Conservation (phyloP, 1,140 invertebrate genomes). For the Macrobrachium rosenbergii region DNA sequence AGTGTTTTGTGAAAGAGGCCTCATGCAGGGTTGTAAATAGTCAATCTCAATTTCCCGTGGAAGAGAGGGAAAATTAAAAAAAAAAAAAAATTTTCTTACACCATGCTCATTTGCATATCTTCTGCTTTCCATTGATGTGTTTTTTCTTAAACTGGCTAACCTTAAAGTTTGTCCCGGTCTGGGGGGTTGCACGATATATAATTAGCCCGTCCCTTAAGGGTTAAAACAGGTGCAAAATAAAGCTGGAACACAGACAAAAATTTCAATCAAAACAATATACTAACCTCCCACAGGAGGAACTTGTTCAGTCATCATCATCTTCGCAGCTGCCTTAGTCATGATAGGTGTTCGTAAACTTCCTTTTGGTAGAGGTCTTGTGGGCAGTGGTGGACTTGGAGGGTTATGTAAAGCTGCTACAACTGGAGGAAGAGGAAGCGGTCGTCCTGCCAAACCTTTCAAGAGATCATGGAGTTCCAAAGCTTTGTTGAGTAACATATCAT, state of each 20-base stretch:
- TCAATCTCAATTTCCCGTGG: too few species aligned
- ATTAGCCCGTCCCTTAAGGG: too few species aligned
- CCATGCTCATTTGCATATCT: too few species aligned
- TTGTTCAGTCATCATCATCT: slow-evolving; percentile 62
- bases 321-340: slow-evolving; percentile 65
- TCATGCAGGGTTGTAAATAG: too few species aligned
- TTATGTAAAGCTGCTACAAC: slow-evolving; percentile 64
- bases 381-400: slow-evolving; percentile 55
- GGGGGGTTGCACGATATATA: too few species aligned
- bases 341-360: slow-evolving; percentile 53
- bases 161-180: too few species aligned
- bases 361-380: slow-evolving; percentile 46
- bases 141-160: too few species aligned
- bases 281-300: slow-evolving; percentile 40
- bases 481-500: slow-evolving; percentile 58
- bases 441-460: slow-evolving; percentile 62
- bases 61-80: too few species aligned
- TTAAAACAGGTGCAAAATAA: not conserved
- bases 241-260: not conserved
- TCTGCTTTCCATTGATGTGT: too few species aligned
- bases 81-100: too few species aligned
- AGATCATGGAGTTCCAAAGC: slow-evolving; percentile 63
- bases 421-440: slow-evolving; percentile 60
- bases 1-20: too few species aligned
- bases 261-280: not conserved